Base-by-base conservation (phyloP, 2,797 vertebrate genomes). In the Catharus ustulatus region DNA sequence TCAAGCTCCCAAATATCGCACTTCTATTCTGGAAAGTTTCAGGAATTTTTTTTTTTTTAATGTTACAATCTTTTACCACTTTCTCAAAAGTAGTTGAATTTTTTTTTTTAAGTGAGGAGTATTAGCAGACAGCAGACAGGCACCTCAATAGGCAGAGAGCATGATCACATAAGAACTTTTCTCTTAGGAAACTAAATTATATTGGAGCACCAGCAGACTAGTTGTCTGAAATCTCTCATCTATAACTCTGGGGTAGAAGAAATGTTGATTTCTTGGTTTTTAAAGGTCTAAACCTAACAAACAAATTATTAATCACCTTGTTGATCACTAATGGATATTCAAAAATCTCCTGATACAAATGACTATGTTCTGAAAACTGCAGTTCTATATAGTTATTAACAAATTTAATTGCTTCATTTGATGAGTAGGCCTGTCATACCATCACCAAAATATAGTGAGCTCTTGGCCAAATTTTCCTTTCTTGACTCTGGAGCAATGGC, bases 131-230 rank as follows among this genome's bases (percentile, higher is more conserved):
- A 82, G 78, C n/a, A 68, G 77, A 54, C 76, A 82, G 49, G 26
- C 38, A 86, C 11, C 13, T 89, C 55, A 69, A 45, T 13, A 66
- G 16, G n/a, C 84, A 88, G 84, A 87, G 67, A 85, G 67, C 15
- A 74, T 74, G 82, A 77, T 83, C 89, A 71, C 61, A 87, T 82
- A 87, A 87, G 15, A 17, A 80, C 23, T 80, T 43, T 84, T 90
- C 95, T 88, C 77, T 91, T 79, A 87, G 91, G 82, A 94, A 89
- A 63, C 18, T 77, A 40, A 93, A 80, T 52, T 87, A 3, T 71
- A 16, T 11, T 49, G 48, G 48, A 85, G 15, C 17, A 79, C 19
- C 40, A 87, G 59, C 48, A 87, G 38, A 22, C 29, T 69, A 48
- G 34, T 52, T 89, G 40, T 59, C 59, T 87, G 49, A 89, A 48